Evolutionary conservation across 2,113 vertebrate genomes (phyloP), one percentile per base, ranked within the genome.

Genomic region (Pseudorasbora parva): DNA sequence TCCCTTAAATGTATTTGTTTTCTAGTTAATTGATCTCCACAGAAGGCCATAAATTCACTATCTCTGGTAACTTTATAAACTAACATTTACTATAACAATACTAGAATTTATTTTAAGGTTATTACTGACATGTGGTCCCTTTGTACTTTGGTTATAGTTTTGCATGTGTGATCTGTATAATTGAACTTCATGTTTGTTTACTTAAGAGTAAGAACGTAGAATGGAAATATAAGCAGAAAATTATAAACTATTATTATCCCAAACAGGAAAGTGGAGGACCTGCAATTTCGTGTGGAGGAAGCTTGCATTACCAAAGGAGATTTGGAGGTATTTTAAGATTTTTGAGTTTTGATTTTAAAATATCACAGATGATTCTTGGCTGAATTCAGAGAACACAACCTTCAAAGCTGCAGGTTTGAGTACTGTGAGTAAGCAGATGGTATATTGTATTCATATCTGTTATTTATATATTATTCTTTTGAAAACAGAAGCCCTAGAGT

Each of bases 251-350:
- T 81, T 68, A 41, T 56, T 62, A 51, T 68, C 76, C 82, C 75
- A 91, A 89, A 92, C 89, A 99, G 98, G 93, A 99, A 95, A 86
- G 98, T 99, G 89, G 98, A 99, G 89, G 98, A 99, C 87, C 97
- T 99, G 90, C 97, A 99, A 90, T 99, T 99, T 91, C 96, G 97
- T 15, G 97, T 99, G 64, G 98, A 99, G 82, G 98, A 99, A 93
- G 98, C 98, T 84, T 99, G 96, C 47, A 99, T 99, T 89, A 99
- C 98, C 91, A 99, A 99, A 97, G 98, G 98, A 85, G 98, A 99
- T 83, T 93, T 99, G 84, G 98, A 99, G 98, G 98, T 99, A 99
- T 76, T 80, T 33, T 8, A 27, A 54, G 1, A 19, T 27, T 19
- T 21, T 56, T 30, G 1, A 19, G 19, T 17, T 21, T 81, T 49